These are phyloP conservation scores for Dynastes maya DNA, from an alignment of 2,888 invertebrate genomes.

Conservation along the genomic window DNA sequence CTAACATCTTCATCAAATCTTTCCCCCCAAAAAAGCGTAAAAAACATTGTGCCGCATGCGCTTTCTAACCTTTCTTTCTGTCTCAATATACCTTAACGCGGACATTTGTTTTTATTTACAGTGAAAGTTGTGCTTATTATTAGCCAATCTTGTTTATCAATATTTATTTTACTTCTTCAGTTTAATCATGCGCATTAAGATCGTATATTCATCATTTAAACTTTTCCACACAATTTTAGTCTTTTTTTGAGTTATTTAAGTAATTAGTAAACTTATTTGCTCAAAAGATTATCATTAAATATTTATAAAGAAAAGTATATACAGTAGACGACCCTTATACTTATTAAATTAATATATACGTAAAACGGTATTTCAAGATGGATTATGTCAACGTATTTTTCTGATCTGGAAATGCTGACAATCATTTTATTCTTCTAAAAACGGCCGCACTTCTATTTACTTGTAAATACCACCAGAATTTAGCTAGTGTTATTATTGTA, in stretches of 20 bases:
- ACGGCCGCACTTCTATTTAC: conserved; percentile 4
- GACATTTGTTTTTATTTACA: not conserved
- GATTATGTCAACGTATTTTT: conserved; percentile 10
- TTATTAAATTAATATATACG: conserved; percentile 3
- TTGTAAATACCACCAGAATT: conserved; percentile 8
- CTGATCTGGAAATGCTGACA: conserved; percentile 45
- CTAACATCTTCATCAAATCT: too few species aligned
- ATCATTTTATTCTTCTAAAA: conserved; percentile 36
- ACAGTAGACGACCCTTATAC: conserved; percentile 2
- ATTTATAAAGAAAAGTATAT: conserved; percentile 3
- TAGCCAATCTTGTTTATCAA: conserved; percentile 2
- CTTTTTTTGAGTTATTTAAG: conserved; percentile 13
- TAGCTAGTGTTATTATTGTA: conserved; percentile 9
- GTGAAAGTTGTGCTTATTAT: not conserved
- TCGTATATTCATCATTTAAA: not conserved
- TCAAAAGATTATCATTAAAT: conserved; percentile 19
- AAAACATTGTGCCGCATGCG: too few species aligned
- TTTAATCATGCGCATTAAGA: not conserved
- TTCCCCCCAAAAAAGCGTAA: too few species aligned
- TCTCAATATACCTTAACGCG: not conserved
- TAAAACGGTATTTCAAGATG: conserved; percentile 21
- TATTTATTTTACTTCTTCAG: not conserved
- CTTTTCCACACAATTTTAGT: not conserved
- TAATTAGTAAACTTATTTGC: conserved; percentile 35
- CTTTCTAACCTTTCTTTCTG: too few species aligned